Evolutionary conservation across 2,113 vertebrate species (phyloP), one percentile per base, ranked within the genome.

Genomic region (Zapornia atra): DNA sequence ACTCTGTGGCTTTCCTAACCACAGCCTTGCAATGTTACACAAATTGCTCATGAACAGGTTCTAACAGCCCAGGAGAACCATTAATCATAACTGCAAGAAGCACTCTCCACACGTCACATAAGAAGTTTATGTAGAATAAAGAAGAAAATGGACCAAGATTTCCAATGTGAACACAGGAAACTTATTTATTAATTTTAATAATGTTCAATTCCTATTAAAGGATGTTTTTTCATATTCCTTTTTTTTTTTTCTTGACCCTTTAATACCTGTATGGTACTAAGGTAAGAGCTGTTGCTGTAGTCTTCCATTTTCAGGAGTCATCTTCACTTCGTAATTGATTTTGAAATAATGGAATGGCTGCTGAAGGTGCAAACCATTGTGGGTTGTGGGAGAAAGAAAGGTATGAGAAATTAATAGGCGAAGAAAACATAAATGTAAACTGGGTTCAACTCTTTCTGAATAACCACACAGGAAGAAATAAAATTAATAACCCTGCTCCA

Each of bases 201-300:
- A 51, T 20, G 42, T 88, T 59, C 3, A 61, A 5, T 29, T 88
- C 5, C 59, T 4, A 7, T 78, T 71, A 70, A 66, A 85, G 63
- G 7, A 29, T 4, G 4, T 1, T 5, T 0, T 63, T 46, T 46
- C 44, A 17, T 46, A 18, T 46, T 46, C 44, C 17, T 46, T 9
- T 46, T 7, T 13, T n/a, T n/a, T 31, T 80, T 84, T 77, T 31
- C 12, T 42, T 42, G 20, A 1, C 2, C 2, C 12, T 84, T 92
- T 61, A 53, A 42, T 46, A 84, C 59, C 5, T 5, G 4, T 51
- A 64, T n/a, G 8, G 1, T 5, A 25, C 18, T 60, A 44, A 83
- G 10, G 10, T n/a, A 70, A 88, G 20, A 64, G 6, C 33, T 86
- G 19, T 36, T 73, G 24, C 9, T 66, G 14, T 40, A 34, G 36